A percentile compares a stretch with the other conserved stretches of the same genome.
phyloP scores from a whole-genome alignment of 2,888 invertebrate genomes.

The Kryphioiulus occultus region DNA sequence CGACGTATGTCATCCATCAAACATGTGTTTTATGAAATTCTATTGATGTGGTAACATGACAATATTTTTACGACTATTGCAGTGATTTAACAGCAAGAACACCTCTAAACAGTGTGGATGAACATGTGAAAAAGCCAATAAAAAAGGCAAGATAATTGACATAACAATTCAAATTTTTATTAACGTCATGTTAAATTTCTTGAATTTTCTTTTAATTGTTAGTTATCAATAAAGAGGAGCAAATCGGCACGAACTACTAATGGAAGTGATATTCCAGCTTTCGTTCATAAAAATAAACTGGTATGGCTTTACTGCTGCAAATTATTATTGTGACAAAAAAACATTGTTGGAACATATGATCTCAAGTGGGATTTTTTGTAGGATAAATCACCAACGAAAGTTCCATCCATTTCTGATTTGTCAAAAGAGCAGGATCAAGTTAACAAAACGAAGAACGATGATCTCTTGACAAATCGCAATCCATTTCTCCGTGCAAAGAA shows the following conservation, averaged over 20 bases:
- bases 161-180: neutral
- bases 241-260: constrained; percentile 53
- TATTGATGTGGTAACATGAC: neutral
- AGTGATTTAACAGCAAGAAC: neutral
- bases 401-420: constrained; percentile 33
- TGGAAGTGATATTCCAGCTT: constrained; percentile 48
- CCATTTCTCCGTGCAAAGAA: constrained; percentile 65
- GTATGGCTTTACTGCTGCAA: neutral
- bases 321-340: neutral
- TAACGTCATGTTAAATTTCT: neutral
- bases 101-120: constrained; percentile 37
- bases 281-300: constrained; percentile 41
- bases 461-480: constrained; percentile 56
- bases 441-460: constrained; percentile 48
- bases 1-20: neutral
- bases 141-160: constrained; percentile 44
- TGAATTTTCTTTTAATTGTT: constrained; percentile 4
- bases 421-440: constrained; percentile 46
- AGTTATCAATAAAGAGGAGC: constrained; percentile 54
- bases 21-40: neutral
- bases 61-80: neutral
- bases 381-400: constrained; percentile 42
- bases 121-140: constrained; percentile 47
- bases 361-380: neutral
- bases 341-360: too few species aligned